Base-by-base conservation (phyloP, 2,888 invertebrate genomes). In the Cabera pusaria region DNA sequence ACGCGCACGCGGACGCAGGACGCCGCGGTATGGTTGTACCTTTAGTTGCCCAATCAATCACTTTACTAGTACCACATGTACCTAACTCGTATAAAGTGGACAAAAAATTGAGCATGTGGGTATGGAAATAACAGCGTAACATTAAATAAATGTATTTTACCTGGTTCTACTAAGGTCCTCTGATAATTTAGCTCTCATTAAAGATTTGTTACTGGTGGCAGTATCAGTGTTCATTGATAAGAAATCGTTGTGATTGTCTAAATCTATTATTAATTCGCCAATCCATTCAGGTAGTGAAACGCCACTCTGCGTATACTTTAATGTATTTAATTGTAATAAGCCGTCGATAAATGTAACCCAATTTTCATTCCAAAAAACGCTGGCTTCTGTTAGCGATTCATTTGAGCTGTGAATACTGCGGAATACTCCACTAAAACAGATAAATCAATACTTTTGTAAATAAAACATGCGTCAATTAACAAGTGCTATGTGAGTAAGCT, bases 271-370 rank as follows among this genome's bases (percentile, higher is more conserved):
- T 2, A 70, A 20, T 6, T 31, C 45, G n/a, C 54, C 44, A 7
- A 71, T 53, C 12, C 32, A 38, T 0, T 91, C 93, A 1, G 95
- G 94, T n/a, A 93, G 75, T 23, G 91, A 80, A 0, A 94, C 78
- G 0, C 90, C 85, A 20, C 92, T 84, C 1, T 90, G 84, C 8
- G 91, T 85, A 28, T 91, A 80, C 12, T 91, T 90, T n/a, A 95
- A 59, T 4, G 93, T 89, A 23, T 92, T 87, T 44, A 94, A 91
- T 79, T 97, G 97, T 7, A 97, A 77, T 90, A 96, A 91, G 0
- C 93, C 92, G 70, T 97, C 96, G 57, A 97, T 84, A 59, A 95
- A 94, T 1, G 94, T 90, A 1, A 94, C 91, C 96, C 96, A 97
- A 67, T 95, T 94, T 35, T 91, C 90, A 6, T 87, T 80, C 95